Evolutionary conservation across 2,888 invertebrate species (phyloP).

Genomic region (Xestia c-nigrum): DNA sequence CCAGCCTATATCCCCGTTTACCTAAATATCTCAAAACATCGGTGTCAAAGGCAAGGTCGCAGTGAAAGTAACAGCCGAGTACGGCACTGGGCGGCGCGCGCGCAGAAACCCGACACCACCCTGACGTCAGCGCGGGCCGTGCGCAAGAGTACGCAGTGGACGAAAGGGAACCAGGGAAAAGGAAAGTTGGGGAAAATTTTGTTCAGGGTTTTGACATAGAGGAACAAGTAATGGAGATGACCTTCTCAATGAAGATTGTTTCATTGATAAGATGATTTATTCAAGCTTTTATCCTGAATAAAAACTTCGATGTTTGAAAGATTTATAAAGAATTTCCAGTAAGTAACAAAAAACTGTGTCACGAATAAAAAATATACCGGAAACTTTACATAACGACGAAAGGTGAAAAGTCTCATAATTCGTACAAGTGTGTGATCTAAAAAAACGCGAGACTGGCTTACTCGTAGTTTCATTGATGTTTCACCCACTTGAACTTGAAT

Average conservation of each 20-base stretch:
- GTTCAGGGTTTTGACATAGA: background rate
- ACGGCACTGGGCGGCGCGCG: slow-evolving; percentile 74
- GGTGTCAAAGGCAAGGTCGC: slow-evolving; percentile 81
- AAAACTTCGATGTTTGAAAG: background rate
- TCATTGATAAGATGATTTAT: background rate
- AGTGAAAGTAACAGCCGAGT: slow-evolving; percentile 81
- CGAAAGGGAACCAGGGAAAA: slow-evolving; percentile 66
- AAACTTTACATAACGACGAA: background rate
- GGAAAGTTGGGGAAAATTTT: slow-evolving; percentile 3
- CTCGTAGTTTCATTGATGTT: slow-evolving; percentile 50
- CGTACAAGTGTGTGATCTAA: slow-evolving; percentile 15
- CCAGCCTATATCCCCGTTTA: slow-evolving; percentile 43
- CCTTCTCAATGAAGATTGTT: background rate
- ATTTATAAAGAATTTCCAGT: background rate
- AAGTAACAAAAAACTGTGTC: background rate
- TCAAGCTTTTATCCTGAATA: background rate
- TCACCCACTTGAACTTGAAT: slow-evolving; percentile 57
- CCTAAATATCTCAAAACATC: slow-evolving; percentile 58
- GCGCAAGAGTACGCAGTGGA: slow-evolving; percentile 80
- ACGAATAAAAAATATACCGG: background rate
- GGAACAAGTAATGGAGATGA: too few relatives aligned
- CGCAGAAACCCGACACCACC: slow-evolving; percentile 84
- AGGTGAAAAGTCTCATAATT: slow-evolving; percentile 47
- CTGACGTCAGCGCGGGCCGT: slow-evolving; percentile 89
- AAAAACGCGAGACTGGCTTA: slow-evolving; percentile 22